These are phyloP conservation scores for Chauna torquata DNA, from an alignment of 2,113 vertebrate genomes.

Conservation along the genomic window DNA sequence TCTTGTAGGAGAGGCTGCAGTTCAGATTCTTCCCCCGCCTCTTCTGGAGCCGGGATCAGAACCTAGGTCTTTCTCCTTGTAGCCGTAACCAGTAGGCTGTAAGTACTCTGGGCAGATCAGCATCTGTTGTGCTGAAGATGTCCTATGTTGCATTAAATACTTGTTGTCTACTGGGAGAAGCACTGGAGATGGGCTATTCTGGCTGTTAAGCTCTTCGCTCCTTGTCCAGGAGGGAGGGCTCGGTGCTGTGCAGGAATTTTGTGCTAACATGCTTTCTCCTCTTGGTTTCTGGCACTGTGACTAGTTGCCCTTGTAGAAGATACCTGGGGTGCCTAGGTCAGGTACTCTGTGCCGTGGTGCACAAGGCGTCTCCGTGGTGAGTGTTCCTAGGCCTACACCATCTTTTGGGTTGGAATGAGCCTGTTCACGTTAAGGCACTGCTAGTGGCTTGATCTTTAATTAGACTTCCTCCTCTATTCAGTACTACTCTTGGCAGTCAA, in stretches of 20 bases:
- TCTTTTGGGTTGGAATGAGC: neutral
- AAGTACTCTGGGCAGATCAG: neutral
- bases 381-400: neutral
- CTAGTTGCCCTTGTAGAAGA: neutral
- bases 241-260: neutral
- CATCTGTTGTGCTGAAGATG: neutral
- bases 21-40: neutral
- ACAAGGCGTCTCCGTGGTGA: neutral
- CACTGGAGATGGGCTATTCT: neutral
- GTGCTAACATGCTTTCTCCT: neutral
- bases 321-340: neutral
- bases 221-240: neutral
- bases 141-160: neutral
- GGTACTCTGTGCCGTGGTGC: neutral
- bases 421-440: fast-evolving
- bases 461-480: neutral
- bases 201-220: neutral
- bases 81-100: neutral
- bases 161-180: too few relatives aligned
- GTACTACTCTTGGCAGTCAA: neutral
- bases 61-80: neutral
- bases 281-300: neutral
- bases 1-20: fast-evolving
- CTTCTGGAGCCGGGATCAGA: neutral
- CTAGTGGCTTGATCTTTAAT: neutral